Base-by-base conservation (phyloP, 2,888 invertebrate species). In the Athrips mouffetella region DNA sequence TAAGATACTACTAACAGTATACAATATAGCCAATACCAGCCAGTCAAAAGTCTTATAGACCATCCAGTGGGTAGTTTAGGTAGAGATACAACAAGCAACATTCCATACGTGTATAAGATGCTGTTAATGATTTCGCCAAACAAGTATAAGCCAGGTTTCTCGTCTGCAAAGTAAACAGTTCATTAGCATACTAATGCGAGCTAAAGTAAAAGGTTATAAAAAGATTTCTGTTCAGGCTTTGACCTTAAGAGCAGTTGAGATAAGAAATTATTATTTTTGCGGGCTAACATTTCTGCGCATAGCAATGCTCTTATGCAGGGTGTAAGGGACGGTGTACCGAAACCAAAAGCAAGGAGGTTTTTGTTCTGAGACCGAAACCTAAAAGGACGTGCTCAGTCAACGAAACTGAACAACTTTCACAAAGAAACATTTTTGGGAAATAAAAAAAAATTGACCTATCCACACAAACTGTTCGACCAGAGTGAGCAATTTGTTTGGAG, bases 11-110 rank as follows among this genome's bases (percentile, higher is more conserved):
- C 93, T 3, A 96, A 89, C 2, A 96, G 84, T 52, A 95, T 91
- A 65, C 94, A 94, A 70, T 95, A 96, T 1, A 96, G 74, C 95
- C 95, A 96, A 79, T 95, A 96, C 93, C 95, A 96, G 0, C 96
- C 96, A 1, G 95, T 95, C 10, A 96, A 84, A 21, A 96, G 84
- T 27, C 96, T 88, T 33, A 96, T 84, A 0, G 96, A 93, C 95
- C 96, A 96, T 11, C 93, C 94, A 11, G 90, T 89, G 0, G 96
- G 95, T 58, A 95, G 83, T 64, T 91, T 91, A 0, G 96, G 95
- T 48, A 96, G 67, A 0, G 95, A 93, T 20, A 96, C 93, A 54
- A 94, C 91, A 4, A 96, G 81, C 41, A 95, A 73, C 95, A 96
- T 96, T 60, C 95, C 93, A 65, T 92, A 95, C 0, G 95, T 94